A percentile compares a stretch with the other conserved stretches of the same genome.
Conservation (phyloP, 2,113 vertebrate genomes). For the Cygnus atratus region DNA sequence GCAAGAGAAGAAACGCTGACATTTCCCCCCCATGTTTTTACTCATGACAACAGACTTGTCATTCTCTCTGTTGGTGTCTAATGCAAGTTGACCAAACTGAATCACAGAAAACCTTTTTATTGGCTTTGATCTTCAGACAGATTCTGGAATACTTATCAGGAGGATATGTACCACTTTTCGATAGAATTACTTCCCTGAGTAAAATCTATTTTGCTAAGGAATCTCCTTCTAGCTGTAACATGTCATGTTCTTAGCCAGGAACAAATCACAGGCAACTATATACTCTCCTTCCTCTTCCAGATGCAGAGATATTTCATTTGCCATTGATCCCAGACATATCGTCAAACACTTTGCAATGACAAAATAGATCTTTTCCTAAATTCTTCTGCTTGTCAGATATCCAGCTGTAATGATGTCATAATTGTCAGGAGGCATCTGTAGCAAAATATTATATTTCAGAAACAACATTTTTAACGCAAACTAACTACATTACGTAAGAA, state of each 20-base stretch:
- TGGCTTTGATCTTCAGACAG: neutral
- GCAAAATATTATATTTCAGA: neutral
- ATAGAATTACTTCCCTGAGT: neutral
- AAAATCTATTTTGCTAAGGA: neutral
- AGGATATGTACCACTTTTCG: neutral
- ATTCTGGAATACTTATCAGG: neutral
- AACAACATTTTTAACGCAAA: neutral
- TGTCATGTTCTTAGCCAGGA: neutral
- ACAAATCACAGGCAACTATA: neutral
- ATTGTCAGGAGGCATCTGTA: neutral
- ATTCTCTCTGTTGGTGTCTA: neutral
- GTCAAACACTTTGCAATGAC: neutral
- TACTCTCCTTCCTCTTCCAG: neutral
- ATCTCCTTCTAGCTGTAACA: neutral
- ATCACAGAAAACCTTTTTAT: neutral
- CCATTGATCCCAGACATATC: neutral
- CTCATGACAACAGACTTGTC: neutral
- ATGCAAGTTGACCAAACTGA: neutral
- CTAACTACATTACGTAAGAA: neutral
- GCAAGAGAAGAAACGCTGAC: neutral
- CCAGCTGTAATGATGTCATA: slow-evolving; percentile 16
- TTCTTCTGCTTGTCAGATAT: neutral
- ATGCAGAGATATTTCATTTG: neutral
- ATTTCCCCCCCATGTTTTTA: neutral
- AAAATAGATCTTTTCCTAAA: neutral